Conservation (phyloP, 2,888 invertebrate species). For the Aquatica leii region DNA sequence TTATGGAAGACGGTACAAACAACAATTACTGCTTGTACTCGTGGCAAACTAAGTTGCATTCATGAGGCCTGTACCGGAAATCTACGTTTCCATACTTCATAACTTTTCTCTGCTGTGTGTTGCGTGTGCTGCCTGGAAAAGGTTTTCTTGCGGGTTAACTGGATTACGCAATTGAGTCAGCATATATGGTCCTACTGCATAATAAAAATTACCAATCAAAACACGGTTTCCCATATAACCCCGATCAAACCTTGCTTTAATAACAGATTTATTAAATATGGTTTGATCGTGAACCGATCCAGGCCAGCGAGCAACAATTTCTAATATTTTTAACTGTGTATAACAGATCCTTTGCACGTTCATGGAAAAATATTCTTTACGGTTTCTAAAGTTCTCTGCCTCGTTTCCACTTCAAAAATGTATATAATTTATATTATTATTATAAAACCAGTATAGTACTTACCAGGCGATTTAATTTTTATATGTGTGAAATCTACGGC, state of each 20-base stretch:
- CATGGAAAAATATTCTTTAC: conserved; percentile 3
- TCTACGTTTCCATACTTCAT: conserved; percentile 2
- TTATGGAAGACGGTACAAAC: conserved; percentile 6
- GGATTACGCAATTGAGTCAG: background rate
- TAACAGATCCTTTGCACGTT: background rate
- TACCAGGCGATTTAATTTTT: no score
- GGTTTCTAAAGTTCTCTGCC: background rate
- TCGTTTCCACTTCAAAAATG: background rate
- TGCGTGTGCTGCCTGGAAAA: background rate
- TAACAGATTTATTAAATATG: background rate
- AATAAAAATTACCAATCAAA: background rate
- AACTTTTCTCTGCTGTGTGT: background rate
- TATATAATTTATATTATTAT: no score
- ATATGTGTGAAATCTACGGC: no score
- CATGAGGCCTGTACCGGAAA: background rate
- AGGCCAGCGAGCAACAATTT: background rate
- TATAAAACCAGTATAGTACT: no score
- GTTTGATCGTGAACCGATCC: no score
- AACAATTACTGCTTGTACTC: background rate
- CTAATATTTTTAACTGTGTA: background rate
- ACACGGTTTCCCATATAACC: background rate
- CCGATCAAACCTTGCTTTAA: background rate
- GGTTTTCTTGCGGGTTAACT: background rate
- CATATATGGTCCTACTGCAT: background rate
- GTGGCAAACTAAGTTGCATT: no score